Evolutionary conservation across 1,140 invertebrate genomes (phyloP).

Genomic region (Drosophila pachea): DNA sequence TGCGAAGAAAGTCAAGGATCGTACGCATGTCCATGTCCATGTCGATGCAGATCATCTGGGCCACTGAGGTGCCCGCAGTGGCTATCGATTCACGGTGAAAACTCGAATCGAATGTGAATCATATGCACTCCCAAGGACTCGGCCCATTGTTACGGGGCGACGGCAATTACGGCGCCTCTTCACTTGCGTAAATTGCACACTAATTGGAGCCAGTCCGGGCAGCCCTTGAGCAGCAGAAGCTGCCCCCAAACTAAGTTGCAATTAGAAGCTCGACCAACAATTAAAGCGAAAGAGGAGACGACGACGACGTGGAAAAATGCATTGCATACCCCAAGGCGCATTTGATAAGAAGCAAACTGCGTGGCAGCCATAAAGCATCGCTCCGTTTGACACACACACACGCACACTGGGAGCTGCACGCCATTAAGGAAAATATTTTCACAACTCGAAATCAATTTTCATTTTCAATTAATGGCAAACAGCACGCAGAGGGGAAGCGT

Average conservation of each 20-base stretch:
- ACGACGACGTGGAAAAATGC: constrained; percentile 14
- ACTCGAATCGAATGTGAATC: neutral
- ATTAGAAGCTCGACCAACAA: constrained; percentile 65
- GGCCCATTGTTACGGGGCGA: constrained; percentile 4
- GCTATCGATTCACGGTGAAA: constrained; percentile 5
- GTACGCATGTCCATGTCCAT: too few species aligned
- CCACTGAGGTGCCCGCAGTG: too few species aligned
- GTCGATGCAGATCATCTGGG: too few species aligned
- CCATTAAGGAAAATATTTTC: constrained; percentile 42
- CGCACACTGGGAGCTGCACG: constrained; percentile 32
- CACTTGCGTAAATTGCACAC: constrained; percentile 42
- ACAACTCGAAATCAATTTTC: constrained; percentile 38
- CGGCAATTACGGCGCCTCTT: constrained; percentile 45
- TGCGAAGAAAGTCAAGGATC: too few species aligned
- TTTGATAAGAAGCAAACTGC: neutral
- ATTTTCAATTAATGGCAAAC: constrained; percentile 60
- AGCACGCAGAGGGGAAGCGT: neutral
- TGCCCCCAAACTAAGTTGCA: constrained; percentile 46
- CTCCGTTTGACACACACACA: too few species aligned
- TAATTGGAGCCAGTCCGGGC: constrained; percentile 31
- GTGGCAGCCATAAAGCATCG: neutral
- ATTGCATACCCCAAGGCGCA: constrained; percentile 28
- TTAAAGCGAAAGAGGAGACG: constrained; percentile 39
- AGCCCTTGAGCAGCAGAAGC: constrained; percentile 1
- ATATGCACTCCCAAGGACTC: neutral